Evolutionary conservation across 2,113 vertebrate species (phyloP).

Genomic region (Oryzias curvinotus): DNA sequence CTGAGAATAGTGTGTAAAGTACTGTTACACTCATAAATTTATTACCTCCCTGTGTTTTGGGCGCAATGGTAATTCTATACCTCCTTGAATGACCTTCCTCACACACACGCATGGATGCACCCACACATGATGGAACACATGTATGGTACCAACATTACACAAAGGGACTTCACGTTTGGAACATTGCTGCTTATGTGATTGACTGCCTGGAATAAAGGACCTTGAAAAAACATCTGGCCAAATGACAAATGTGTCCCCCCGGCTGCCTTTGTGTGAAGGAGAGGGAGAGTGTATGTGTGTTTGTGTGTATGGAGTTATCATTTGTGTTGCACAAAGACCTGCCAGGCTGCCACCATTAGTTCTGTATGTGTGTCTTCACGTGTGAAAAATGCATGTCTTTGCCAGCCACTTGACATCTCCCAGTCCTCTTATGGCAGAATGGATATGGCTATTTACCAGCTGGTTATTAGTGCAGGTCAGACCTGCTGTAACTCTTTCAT

Average conservation of each 20-base stretch:
- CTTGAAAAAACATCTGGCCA: constrained; percentile 74
- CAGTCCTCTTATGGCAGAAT: constrained; percentile 63
- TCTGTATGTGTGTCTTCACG: constrained; percentile 21
- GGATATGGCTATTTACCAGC: constrained; percentile 68
- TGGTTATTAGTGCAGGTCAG: constrained; percentile 66
- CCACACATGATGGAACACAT: constrained; percentile 21
- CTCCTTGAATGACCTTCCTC: constrained; percentile 63
- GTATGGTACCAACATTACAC: constrained; percentile 18
- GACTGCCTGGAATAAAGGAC: constrained; percentile 67
- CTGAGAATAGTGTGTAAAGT: constrained; percentile 6
- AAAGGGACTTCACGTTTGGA: constrained; percentile 59
- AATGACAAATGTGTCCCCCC: constrained; percentile 64
- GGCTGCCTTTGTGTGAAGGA: constrained; percentile 56
- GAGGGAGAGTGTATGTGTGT: not conserved
- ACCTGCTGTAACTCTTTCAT: constrained; percentile 53
- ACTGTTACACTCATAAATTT: constrained; percentile 49
- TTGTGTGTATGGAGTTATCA: constrained; percentile 41
- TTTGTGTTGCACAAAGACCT: constrained; percentile 52
- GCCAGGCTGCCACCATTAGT: constrained; percentile 41
- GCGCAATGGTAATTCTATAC: constrained; percentile 49
- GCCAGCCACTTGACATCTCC: constrained; percentile 67
- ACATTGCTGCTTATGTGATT: constrained; percentile 65
- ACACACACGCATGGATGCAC: constrained; percentile 18
- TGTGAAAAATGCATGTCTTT: constrained; percentile 45
- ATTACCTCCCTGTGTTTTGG: constrained; percentile 42